A percentile compares a stretch with the other conserved stretches of the same genome.
Evolutionary conservation across 2,888 invertebrate species (phyloP).

Genomic region (Drepanosiphum platanoidis): DNA sequence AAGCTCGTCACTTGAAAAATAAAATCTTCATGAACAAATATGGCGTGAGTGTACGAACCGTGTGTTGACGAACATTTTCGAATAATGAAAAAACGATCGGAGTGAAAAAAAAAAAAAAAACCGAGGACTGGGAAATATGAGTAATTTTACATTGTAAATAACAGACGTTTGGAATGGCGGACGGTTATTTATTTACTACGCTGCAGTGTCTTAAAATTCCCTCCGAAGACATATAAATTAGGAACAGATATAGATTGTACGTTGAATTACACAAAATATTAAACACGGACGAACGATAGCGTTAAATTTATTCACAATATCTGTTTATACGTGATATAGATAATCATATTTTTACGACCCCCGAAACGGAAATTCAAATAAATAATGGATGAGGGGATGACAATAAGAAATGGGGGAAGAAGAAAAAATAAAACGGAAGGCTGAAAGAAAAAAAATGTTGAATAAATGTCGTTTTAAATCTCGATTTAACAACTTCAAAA

Average conservation of each 20-base stretch:
- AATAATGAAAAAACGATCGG: background rate
- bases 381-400: slow-evolving; percentile 30
- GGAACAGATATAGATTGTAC: too few species aligned
- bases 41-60: background rate
- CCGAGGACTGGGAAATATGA: background rate
- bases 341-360: slow-evolving; percentile 30
- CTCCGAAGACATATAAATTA: background rate
- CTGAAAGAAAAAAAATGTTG: background rate
- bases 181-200: background rate
- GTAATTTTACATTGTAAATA: background rate
- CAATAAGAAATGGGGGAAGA: background rate
- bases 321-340: slow-evolving; percentile 40
- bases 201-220: background rate
- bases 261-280: background rate
- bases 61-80: background rate
- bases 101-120: background rate
- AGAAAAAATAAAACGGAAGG: background rate
- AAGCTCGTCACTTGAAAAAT: background rate
- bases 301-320: background rate
- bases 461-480: slow-evolving; percentile 29
- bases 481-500: slow-evolving; percentile 19
- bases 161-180: background rate
- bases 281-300: background rate
- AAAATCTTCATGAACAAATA: background rate
- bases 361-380: slow-evolving; percentile 22